phyloP scores from a whole-genome alignment of 2,888 invertebrate species.

The Proisotoma minuta region DNA sequence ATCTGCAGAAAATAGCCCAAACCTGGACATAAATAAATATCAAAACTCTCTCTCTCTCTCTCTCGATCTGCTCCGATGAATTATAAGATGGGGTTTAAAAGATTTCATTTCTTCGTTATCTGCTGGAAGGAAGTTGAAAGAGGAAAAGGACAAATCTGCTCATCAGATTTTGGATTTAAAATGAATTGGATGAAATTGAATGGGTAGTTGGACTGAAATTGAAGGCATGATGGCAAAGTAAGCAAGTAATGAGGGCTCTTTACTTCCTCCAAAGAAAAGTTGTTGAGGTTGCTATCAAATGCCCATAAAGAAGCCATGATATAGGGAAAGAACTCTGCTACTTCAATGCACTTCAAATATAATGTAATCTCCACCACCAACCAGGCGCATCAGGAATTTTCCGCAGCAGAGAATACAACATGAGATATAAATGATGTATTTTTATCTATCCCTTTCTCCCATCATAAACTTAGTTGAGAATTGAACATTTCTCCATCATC shows the following conservation, averaged over 20 bases:
- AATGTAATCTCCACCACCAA: not conserved
- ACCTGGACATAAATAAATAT: too few relatives aligned
- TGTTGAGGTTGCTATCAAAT: not conserved
- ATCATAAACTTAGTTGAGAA: too few relatives aligned
- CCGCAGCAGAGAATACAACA: too few relatives aligned
- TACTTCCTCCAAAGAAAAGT: not conserved
- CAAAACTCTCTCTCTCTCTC: too few relatives aligned
- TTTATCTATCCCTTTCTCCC: too few relatives aligned
- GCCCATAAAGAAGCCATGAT: not conserved
- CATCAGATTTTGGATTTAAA: constrained; percentile 22
- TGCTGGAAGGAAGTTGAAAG: not conserved
- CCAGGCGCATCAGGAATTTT: not conserved
- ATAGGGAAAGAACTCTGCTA: not conserved
- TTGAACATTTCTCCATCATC: too few relatives aligned
- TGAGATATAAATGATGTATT: too few relatives aligned
- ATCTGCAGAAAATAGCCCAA: too few relatives aligned
- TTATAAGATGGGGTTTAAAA: too few relatives aligned
- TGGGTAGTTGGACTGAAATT: constrained; percentile 17
- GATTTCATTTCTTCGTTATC: too few relatives aligned
- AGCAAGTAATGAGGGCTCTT: constrained; percentile 25
- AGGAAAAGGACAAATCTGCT: constrained; percentile 16
- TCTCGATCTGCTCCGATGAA: too few relatives aligned
- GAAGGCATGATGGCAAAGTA: constrained; percentile 20
- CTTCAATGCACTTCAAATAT: not conserved
- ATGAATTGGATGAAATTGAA: constrained; percentile 26